phyloP scores from a whole-genome alignment of 2,113 vertebrate species.

The Euleptes europaea region DNA sequence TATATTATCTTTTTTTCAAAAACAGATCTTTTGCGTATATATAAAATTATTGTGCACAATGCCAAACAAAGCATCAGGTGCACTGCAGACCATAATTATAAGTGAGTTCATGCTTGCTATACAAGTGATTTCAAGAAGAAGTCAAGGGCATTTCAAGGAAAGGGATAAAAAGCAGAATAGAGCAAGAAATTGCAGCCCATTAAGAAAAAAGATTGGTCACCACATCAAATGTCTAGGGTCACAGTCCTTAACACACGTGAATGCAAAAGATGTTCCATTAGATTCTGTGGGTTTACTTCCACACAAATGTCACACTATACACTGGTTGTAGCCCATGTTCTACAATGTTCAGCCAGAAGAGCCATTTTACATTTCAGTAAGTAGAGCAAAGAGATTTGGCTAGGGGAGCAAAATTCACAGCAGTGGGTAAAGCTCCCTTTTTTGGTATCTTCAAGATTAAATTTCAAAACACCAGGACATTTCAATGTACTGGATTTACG shows the following conservation, averaged over 20 bases:
- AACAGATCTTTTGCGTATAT: neutral
- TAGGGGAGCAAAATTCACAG: neutral
- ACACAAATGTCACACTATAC: neutral
- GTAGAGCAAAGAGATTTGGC: neutral
- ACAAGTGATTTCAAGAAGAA: neutral
- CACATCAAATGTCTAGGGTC: neutral
- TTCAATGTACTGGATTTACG: too few species aligned
- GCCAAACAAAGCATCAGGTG: neutral
- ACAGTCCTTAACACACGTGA: neutral
- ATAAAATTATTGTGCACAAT: neutral
- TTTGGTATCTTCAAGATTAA: too few species aligned
- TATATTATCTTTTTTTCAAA: slow-evolving; percentile 1
- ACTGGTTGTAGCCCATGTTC: neutral
- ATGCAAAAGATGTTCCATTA: neutral
- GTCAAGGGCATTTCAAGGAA: neutral
- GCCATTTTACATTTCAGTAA: neutral
- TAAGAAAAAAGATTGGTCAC: neutral
- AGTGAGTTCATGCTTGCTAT: neutral
- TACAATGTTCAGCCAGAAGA: neutral
- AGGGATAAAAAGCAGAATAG: neutral
- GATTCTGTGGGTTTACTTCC: neutral
- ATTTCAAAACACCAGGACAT: too few species aligned
- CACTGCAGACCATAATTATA: slow-evolving; percentile 8
- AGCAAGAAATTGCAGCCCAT: neutral
- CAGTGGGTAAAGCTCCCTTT: too few species aligned